Percentiles rank a stretch among this genome's conserved stretches.
Conservation (phyloP, 2,113 vertebrate genomes). For the Prunella fulvescens region DNA sequence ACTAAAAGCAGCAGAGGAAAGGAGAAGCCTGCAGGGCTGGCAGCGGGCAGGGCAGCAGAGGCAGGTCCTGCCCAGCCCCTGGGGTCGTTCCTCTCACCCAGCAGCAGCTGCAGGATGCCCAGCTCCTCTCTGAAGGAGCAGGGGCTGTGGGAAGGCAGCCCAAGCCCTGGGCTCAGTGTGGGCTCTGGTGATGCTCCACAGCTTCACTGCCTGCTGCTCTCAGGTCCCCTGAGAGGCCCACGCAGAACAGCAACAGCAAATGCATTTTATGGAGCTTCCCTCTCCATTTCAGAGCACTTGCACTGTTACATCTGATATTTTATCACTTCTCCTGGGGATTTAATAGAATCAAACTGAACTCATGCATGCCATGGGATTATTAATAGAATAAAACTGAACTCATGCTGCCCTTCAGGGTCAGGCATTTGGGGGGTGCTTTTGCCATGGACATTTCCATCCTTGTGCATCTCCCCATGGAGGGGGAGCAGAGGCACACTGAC, state of each 20-base stretch:
- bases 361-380: background rate
- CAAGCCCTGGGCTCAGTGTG: accelerated
- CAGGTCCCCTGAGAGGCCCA: background rate
- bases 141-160: background rate
- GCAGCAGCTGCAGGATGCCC: too few relatives aligned
- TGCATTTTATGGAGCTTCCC: background rate
- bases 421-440: background rate
- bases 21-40: background rate
- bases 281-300: background rate
- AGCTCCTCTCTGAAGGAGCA: accelerated
- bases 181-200: accelerated
- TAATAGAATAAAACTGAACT: too few relatives aligned
- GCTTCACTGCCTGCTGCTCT: background rate
- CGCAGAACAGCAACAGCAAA: background rate
- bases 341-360: background rate
- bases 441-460: background rate
- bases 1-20: too few relatives aligned
- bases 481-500: accelerated
- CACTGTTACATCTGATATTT: background rate
- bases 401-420: background rate
- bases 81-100: accelerated
- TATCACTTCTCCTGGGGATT: background rate
- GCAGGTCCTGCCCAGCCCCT: accelerated
- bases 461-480: accelerated
- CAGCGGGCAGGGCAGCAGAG: background rate